These are phyloP conservation scores for Vidua macroura DNA, from an alignment of 2,113 vertebrate genomes.

Conservation along the genomic window DNA sequence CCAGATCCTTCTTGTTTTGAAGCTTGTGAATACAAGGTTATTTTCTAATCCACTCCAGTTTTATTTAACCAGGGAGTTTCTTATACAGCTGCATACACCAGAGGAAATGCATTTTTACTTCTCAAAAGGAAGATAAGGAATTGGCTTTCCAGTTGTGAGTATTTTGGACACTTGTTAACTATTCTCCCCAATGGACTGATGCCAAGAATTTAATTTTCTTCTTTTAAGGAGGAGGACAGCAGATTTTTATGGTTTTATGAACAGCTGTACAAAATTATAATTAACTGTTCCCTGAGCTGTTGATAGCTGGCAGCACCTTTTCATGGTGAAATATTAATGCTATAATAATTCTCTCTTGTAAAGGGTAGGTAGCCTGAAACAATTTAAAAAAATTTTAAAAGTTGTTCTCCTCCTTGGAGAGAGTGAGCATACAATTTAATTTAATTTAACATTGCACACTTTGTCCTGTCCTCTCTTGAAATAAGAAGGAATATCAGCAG, in stretches of 20 bases:
- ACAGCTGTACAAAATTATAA: conserved; percentile 42
- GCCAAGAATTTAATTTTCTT: not conserved
- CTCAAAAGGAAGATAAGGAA: not conserved
- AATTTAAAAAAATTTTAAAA: not conserved
- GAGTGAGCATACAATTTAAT: not conserved
- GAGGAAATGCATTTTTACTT: conserved; percentile 36
- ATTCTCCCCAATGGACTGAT: not conserved
- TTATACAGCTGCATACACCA: not conserved
- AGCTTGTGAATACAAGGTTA: not conserved
- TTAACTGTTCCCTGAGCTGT: conserved; percentile 44
- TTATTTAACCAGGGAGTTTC: not conserved
- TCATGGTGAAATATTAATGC: conserved; percentile 1
- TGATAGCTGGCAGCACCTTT: conserved; percentile 42
- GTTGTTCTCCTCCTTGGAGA: not conserved
- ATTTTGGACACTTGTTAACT: conserved; percentile 4
- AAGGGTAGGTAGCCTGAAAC: not conserved
- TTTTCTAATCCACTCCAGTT: not conserved
- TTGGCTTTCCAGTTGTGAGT: not conserved
- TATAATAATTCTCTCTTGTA: not conserved
- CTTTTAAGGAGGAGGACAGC: not conserved
- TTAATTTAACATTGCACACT: not conserved
- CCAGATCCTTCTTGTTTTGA: not conserved
- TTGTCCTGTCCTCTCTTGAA: not conserved
- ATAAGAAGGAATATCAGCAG: not conserved
- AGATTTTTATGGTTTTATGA: not conserved